phyloP scores from a whole-genome alignment of 2,797 vertebrate genomes.

The Dendrocincla tyrannina region DNA sequence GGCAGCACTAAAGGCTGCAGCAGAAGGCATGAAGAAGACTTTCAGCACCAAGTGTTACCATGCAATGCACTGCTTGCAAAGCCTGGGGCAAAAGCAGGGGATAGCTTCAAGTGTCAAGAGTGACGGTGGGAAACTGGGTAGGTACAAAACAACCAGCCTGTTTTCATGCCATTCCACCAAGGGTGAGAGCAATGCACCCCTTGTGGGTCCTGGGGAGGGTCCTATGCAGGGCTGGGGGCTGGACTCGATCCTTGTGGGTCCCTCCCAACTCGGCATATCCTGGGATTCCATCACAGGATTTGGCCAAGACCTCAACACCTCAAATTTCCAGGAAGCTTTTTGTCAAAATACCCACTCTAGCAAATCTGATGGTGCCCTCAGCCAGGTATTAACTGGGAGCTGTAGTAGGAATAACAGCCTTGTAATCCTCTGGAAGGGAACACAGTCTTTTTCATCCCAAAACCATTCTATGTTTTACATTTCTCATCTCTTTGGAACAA shows the following conservation, averaged over 20 bases:
- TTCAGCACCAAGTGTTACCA: conserved; percentile 76
- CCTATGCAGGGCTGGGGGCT: neutral
- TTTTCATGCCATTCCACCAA: neutral
- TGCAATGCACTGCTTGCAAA: conserved; percentile 75
- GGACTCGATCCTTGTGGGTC: neutral
- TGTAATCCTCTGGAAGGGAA: neutral
- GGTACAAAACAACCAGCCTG: neutral
- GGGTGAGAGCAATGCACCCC: neutral
- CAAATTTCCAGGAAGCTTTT: neutral
- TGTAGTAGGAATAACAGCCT: neutral
- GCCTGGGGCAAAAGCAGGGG: conserved; percentile 76
- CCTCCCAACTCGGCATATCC: too few relatives aligned
- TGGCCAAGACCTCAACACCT: neutral
- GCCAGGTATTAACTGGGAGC: neutral
- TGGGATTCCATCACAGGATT: neutral
- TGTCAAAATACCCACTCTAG: neutral
- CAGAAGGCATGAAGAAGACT: conserved; percentile 73
- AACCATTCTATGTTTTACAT: neutral
- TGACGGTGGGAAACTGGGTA: conserved; percentile 81
- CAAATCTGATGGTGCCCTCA: neutral
- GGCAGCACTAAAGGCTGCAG: conserved; percentile 63
- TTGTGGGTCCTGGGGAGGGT: neutral
- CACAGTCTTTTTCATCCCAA: neutral
- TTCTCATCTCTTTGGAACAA: neutral
- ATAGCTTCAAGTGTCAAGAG: conserved; percentile 68